These are phyloP conservation scores for Sebastolobus altivelis DNA, from an alignment of 2,797 vertebrate species.

Conservation along the genomic window DNA sequence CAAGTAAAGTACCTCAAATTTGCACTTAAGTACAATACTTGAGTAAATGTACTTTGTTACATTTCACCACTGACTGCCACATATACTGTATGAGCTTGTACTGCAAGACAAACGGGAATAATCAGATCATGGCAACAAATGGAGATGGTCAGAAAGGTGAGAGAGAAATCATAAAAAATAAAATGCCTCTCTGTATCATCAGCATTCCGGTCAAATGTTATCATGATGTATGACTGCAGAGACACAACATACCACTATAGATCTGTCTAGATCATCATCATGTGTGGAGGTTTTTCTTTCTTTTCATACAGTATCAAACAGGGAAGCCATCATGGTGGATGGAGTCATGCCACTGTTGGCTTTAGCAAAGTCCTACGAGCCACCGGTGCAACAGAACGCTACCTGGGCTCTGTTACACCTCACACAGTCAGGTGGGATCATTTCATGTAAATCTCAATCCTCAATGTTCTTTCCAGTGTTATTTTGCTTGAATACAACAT, in stretches of 20 bases:
- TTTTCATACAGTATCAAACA: conserved; percentile 71
- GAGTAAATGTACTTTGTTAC: too few relatives aligned
- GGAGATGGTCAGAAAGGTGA: background rate
- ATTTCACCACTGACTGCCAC: too few relatives aligned
- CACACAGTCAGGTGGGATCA: conserved; percentile 84
- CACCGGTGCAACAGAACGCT: conserved; percentile 86
- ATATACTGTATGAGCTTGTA: background rate
- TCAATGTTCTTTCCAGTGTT: background rate
- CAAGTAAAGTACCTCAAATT: too few relatives aligned
- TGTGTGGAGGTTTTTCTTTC: background rate
- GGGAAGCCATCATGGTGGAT: conserved; percentile 80
- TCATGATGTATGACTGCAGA: background rate
- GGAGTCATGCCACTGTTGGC: conserved; percentile 84
- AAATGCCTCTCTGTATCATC: background rate
- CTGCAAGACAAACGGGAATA: background rate
- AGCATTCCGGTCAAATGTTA: background rate
- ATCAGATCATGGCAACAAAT: background rate
- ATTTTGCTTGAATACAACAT: background rate
- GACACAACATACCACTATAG: background rate
- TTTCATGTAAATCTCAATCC: background rate
- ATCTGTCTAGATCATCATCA: background rate
- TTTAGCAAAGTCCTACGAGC: conserved; percentile 85
- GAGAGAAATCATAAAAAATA: background rate
- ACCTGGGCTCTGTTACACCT: conserved; percentile 87
- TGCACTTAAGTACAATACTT: too few relatives aligned